Conservation (phyloP, 2,888 invertebrate genomes). For the Pammene fasciana region DNA sequence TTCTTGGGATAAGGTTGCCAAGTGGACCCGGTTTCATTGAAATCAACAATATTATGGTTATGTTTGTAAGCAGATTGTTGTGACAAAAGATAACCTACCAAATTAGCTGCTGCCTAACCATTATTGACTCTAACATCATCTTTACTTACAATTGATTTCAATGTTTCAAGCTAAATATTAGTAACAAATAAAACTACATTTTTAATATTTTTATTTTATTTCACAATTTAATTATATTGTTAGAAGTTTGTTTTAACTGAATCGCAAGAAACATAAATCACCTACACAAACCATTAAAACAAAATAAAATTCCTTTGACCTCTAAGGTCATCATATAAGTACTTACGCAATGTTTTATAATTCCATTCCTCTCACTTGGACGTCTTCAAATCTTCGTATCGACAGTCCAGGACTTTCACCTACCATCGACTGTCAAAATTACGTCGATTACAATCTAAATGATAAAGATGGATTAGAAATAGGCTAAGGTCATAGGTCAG, state of each 20-base stretch:
- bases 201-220: no score
- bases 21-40: no score
- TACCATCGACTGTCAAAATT: constrained; percentile 34
- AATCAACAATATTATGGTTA: no score
- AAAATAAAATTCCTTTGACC: constrained; percentile 2
- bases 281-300: background rate
- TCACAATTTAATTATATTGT: no score
- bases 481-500: constrained; percentile 26
- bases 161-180: no score
- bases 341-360: constrained; percentile 1
- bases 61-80: no score
- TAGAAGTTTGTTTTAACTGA: background rate
- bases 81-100: no score
- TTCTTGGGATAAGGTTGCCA: no score
- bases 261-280: background rate
- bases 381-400: constrained; percentile 25
- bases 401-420: constrained; percentile 30
- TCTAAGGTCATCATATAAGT: constrained; percentile 10
- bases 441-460: constrained; percentile 34
- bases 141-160: no score
- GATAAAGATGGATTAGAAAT: constrained; percentile 40
- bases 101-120: no score
- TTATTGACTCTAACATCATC: no score
- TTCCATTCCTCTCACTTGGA: constrained; percentile 8
- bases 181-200: no score